Conservation (phyloP, 2,113 vertebrate species). For the Dicaeum eximium region DNA sequence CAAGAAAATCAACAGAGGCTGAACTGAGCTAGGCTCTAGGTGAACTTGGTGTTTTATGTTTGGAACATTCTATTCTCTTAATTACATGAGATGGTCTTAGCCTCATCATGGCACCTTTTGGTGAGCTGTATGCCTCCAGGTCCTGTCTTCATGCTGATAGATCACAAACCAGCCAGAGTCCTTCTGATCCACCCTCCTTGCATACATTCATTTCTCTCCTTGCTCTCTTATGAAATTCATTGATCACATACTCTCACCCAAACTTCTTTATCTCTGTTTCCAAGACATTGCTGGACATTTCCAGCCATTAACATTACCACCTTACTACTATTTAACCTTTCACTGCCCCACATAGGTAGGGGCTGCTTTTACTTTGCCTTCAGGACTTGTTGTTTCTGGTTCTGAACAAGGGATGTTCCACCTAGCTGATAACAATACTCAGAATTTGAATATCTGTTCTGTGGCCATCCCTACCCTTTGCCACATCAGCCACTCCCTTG, state of each 20-base stretch:
- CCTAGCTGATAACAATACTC: neutral
- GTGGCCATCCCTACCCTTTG: neutral
- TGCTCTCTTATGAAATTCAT: neutral
- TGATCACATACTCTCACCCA: accelerated
- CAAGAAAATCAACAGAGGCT: neutral
- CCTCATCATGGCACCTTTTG: neutral
- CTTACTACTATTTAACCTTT: neutral
- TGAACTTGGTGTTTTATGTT: neutral
- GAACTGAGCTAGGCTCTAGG: neutral
- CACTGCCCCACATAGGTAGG: too few species aligned
- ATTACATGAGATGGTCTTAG: neutral
- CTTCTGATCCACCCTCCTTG: neutral
- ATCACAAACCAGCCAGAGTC: neutral
- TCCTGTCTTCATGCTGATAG: neutral
- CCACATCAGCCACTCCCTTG: neutral
- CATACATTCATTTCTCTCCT: neutral
- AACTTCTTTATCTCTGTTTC: neutral
- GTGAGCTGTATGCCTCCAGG: neutral
- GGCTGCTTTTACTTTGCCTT: neutral
- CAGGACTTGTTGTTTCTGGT: neutral
- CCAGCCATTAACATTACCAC: neutral
- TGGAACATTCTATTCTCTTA: neutral
- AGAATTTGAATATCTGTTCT: neutral
- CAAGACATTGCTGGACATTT: neutral
- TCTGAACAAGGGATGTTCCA: neutral